A percentile compares a stretch with the other conserved stretches of the same genome.
phyloP scores from a whole-genome alignment of 2,888 invertebrate genomes.

The Eupithecia abbreviata region DNA sequence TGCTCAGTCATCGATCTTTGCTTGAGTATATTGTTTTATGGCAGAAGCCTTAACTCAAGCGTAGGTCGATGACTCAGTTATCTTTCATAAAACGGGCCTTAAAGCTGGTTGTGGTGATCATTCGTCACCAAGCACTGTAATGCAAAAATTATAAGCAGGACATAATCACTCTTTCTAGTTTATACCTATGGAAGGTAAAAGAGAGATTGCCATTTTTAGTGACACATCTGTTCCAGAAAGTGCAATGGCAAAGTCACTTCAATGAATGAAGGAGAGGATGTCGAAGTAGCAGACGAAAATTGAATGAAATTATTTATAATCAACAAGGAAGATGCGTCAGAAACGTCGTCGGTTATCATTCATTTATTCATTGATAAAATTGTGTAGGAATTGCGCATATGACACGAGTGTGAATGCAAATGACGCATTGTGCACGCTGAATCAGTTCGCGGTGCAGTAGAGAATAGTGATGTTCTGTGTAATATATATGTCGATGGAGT shows the following conservation, averaged over 20 bases:
- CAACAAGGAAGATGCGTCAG: slow-evolving; percentile 48
- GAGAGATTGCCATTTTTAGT: not conserved
- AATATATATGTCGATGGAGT: slow-evolving; percentile 11
- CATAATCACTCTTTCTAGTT: not conserved
- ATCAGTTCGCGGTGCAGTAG: slow-evolving; percentile 49
- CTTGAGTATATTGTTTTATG: not conserved
- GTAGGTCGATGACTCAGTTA: not conserved
- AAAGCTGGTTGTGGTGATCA: not conserved
- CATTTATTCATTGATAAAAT: slow-evolving; percentile 55
- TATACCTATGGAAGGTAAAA: no score
- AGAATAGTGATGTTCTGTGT: slow-evolving; percentile 22
- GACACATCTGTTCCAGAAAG: not conserved
- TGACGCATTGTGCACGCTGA: slow-evolving; percentile 62
- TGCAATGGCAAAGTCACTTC: not conserved
- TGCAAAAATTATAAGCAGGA: not conserved
- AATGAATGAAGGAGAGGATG: not conserved
- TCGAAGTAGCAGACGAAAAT: slow-evolving; percentile 3
- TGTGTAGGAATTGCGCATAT: slow-evolving; percentile 48
- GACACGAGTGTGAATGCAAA: slow-evolving; percentile 56
- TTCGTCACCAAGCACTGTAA: not conserved
- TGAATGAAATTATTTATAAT: slow-evolving; percentile 22
- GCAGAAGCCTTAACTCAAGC: not conserved
- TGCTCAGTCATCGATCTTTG: not conserved
- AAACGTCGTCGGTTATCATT: slow-evolving; percentile 43
- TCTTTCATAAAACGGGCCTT: not conserved